Conservation (phyloP, 2,113 vertebrate species). For the Pagrus major region DNA sequence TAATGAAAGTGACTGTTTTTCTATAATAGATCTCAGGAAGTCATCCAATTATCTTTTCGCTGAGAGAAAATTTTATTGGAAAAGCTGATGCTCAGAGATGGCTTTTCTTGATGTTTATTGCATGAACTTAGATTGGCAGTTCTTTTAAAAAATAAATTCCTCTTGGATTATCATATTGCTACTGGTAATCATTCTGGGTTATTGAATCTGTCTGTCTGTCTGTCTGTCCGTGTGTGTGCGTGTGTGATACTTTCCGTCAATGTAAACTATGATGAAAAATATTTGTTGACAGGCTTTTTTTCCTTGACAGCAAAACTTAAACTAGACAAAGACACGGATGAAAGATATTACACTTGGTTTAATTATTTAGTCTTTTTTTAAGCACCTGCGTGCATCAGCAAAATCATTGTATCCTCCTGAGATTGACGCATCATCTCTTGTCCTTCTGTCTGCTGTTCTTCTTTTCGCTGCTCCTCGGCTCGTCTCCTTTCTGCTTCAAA, state of each 20-base stretch:
- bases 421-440: neutral
- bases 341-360: neutral
- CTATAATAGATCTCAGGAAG: conserved; percentile 62
- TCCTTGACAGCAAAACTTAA: neutral
- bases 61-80: conserved; percentile 41
- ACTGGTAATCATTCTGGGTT: conserved; percentile 12
- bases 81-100: conserved; percentile 47
- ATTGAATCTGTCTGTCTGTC: neutral
- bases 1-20: conserved; percentile 72
- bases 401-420: neutral
- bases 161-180: conserved; percentile 27
- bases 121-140: conserved; percentile 31
- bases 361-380: neutral
- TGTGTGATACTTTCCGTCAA: too few species aligned
- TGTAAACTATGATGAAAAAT: too few species aligned
- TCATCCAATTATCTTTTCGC: conserved; percentile 63
- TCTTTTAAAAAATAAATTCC: conserved; percentile 14
- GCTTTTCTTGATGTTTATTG: conserved; percentile 54
- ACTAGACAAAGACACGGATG: neutral
- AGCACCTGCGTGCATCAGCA: neutral
- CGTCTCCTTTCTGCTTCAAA: neutral
- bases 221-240: neutral
- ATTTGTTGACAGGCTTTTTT: neutral
- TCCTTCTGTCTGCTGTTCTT: neutral
- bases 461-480: neutral